These are phyloP conservation scores for Saccostrea cuccullata DNA, from an alignment of 1,140 invertebrate genomes.

Conservation along the genomic window DNA sequence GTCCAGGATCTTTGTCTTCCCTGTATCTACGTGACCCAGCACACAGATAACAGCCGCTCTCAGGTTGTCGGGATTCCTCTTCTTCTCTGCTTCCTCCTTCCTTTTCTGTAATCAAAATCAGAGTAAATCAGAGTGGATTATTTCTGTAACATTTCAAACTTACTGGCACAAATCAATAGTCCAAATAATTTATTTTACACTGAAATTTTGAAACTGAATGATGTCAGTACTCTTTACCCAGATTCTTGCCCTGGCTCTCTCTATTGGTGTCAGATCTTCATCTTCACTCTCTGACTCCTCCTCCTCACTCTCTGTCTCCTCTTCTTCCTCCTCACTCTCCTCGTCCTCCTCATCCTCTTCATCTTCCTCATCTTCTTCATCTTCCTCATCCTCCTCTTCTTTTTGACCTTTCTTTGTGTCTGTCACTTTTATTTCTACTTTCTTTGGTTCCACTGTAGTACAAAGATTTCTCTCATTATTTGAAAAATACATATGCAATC, in stretches of 20 bases:
- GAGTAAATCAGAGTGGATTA: too few species aligned
- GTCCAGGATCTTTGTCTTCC: conserved; percentile 99
- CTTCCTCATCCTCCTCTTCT: conserved; percentile 47
- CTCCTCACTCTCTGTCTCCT: conserved; percentile 63
- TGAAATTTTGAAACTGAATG: not conserved
- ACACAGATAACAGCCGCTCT: conserved; percentile 98
- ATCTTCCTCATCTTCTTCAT: conserved; percentile 55
- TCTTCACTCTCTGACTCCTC: conserved; percentile 62
- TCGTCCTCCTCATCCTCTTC: conserved; percentile 60
- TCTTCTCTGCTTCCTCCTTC: conserved; percentile 90
- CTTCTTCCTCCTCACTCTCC: conserved; percentile 65
- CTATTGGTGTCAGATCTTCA: conserved; percentile 81
- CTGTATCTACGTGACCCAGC: conserved; percentile 99
- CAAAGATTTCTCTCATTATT: not conserved
- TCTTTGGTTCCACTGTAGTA: conserved; percentile 58
- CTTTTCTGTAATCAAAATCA: conserved; percentile 83
- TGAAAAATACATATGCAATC: not conserved
- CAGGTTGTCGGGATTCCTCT: conserved; percentile 87
- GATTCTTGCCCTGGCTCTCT: conserved; percentile 83
- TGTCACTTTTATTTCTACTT: conserved; percentile 66
- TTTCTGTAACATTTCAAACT: too few species aligned
- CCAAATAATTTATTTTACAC: too few species aligned
- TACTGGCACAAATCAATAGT: too few species aligned
- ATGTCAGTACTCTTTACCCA: conserved; percentile 51
- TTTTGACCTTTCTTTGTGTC: conserved; percentile 76